Percentiles rank a stretch among this genome's conserved stretches.
Conservation (phyloP, 1,140 invertebrate species). For the Anagrus nilaparvatae region DNA sequence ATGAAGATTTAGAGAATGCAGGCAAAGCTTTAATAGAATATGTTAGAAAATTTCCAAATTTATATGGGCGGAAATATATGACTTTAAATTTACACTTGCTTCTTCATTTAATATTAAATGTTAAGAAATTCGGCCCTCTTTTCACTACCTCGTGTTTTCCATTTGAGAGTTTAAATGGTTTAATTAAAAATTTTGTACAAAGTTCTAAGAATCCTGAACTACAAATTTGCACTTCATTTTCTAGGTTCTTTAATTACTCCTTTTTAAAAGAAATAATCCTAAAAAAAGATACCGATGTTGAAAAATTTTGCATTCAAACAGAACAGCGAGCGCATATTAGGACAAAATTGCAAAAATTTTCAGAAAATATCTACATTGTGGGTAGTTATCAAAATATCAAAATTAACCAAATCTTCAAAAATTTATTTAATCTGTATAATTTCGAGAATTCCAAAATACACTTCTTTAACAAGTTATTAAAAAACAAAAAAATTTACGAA, state of each 20-base stretch:
- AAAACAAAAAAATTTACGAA: too few species aligned
- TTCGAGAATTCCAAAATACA: too few species aligned
- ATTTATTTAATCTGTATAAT: too few species aligned
- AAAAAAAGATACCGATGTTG: too few species aligned
- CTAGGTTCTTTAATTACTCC: neutral
- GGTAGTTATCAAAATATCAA: too few species aligned
- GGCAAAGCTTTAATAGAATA: neutral
- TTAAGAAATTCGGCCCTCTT: conserved; percentile 9
- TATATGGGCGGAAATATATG: conserved; percentile 2
- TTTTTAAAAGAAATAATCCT: too few species aligned
- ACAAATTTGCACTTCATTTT: conserved; percentile 3
- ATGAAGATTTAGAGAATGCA: neutral
- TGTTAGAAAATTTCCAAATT: conserved; percentile 8
- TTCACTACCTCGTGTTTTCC: conserved; percentile 11
- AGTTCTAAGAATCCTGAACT: neutral
- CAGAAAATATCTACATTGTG: too few species aligned
- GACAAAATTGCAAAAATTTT: too few species aligned
- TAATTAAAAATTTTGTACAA: conserved; percentile 5
- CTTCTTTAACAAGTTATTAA: too few species aligned
- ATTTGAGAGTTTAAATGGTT: conserved; percentile 15
- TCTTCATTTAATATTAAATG: conserved; percentile 12
- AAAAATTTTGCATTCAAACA: too few species aligned
- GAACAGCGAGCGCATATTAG: too few species aligned
- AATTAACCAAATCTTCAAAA: too few species aligned
- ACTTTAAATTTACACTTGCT: conserved; percentile 11